phyloP scores from a whole-genome alignment of 2,113 vertebrate species.

The Galeopterus variegatus region DNA sequence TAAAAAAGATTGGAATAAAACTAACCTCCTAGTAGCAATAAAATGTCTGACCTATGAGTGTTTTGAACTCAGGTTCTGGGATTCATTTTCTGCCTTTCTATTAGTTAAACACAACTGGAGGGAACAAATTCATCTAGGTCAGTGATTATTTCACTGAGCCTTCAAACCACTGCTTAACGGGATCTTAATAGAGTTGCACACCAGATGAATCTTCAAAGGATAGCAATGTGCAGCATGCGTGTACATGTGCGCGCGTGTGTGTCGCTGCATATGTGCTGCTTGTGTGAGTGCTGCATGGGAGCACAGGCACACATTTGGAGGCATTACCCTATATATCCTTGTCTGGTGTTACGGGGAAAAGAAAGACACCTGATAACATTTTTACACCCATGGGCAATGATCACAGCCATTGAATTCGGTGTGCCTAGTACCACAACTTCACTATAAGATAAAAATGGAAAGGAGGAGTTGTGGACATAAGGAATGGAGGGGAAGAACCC shows the following conservation, averaged over 20 bases:
- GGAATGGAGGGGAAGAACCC: not conserved
- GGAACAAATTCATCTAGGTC: not conserved
- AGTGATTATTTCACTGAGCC: not conserved
- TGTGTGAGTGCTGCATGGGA: not conserved
- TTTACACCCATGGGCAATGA: not conserved
- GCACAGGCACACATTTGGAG: not conserved
- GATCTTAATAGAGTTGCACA: not conserved
- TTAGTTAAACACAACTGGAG: not conserved
- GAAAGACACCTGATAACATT: not conserved
- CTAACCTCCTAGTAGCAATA: conserved; percentile 14
- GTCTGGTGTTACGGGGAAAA: not conserved
- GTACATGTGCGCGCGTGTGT: not conserved
- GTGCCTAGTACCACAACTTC: not conserved
- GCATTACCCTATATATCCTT: not conserved
- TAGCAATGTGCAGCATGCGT: rapidly evolving
- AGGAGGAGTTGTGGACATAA: not conserved
- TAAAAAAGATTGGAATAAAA: not conserved
- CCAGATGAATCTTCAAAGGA: not conserved
- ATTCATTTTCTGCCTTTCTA: not conserved
- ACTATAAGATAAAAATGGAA: not conserved
- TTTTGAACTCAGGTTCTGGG: conserved; percentile 30
- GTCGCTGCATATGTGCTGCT: not conserved
- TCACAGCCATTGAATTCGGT: not conserved
- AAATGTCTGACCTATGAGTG: not conserved
- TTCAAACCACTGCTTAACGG: not conserved